Conservation (phyloP, 2,797 vertebrate genomes). For the Fistularia commersonii region DNA sequence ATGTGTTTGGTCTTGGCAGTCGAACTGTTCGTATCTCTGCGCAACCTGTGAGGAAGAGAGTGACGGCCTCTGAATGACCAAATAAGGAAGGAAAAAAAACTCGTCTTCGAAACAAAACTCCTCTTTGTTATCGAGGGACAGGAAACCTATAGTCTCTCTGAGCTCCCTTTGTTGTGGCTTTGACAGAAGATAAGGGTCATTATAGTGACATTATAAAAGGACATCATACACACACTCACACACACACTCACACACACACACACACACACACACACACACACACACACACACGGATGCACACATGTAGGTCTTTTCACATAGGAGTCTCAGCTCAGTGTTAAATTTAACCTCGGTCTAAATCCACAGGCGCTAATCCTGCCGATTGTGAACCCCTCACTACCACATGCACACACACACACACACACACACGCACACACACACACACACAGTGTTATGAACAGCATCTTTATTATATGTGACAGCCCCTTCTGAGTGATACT, state of each 20-base stretch:
- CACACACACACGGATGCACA: not conserved
- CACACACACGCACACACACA: constrained; percentile 1
- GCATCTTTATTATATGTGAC: constrained; percentile 37
- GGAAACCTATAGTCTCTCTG: no score
- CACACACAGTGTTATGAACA: constrained; percentile 19
- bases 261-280: not conserved
- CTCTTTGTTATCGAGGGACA: no score
- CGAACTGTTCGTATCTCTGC: no score
- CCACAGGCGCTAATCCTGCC: constrained; percentile 55
- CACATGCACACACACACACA: constrained; percentile 6
- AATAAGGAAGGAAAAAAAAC: no score
- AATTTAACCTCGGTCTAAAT: constrained; percentile 59
- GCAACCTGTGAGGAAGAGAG: no score
- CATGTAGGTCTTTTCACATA: constrained; percentile 22
- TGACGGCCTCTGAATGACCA: no score
- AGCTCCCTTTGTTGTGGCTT: no score
- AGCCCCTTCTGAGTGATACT: constrained; percentile 28
- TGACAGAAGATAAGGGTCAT: no score
- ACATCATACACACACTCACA: constrained; percentile 11
- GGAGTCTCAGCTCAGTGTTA: constrained; percentile 26
- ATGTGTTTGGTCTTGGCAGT: no score
- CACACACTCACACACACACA: constrained; percentile 1
- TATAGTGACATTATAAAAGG: not conserved
- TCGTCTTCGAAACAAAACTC: no score
- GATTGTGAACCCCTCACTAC: constrained; percentile 42